phyloP scores from a whole-genome alignment of 2,888 invertebrate genomes.

The Hyposoter didymator region DNA sequence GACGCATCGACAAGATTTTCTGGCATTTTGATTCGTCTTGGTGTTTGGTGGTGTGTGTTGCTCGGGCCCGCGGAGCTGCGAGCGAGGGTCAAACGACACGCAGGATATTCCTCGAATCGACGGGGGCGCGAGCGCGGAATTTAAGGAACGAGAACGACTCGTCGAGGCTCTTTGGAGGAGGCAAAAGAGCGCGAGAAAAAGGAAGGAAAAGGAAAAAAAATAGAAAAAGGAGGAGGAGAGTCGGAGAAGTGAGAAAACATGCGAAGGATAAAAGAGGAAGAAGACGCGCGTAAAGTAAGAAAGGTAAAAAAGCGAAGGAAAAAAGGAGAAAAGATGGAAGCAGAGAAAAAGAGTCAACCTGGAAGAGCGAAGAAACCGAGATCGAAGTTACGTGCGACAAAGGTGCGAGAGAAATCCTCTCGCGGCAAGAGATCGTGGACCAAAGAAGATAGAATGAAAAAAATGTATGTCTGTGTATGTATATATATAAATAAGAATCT shows the following conservation, averaged over 20 bases:
- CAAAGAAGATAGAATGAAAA: slow-evolving; percentile 59
- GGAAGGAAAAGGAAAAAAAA: neutral
- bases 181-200: slow-evolving; percentile 2
- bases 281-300: slow-evolving; percentile 48
- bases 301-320: slow-evolving; percentile 48
- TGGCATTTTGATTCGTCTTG: slow-evolving; percentile 55
- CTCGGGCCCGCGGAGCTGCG: slow-evolving; percentile 17
- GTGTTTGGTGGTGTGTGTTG: slow-evolving; percentile 11
- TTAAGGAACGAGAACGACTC: slow-evolving; percentile 66
- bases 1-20: slow-evolving; percentile 57
- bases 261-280: slow-evolving; percentile 57
- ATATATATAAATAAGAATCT: slow-evolving; percentile 34
- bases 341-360: slow-evolving; percentile 70
- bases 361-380: slow-evolving; percentile 67
- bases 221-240: slow-evolving; percentile 9
- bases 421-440: slow-evolving; percentile 58
- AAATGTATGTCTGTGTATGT: neutral
- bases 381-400: slow-evolving; percentile 58
- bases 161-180: slow-evolving; percentile 27
- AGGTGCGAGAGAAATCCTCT: slow-evolving; percentile 65
- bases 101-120: slow-evolving; percentile 65
- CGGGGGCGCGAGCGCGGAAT: slow-evolving; percentile 68
- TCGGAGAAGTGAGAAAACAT: slow-evolving; percentile 8
- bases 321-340: slow-evolving; percentile 72
- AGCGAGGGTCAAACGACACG: slow-evolving; percentile 41